A percentile compares a stretch with the other conserved stretches of the same genome.
phyloP scores from a whole-genome alignment of 2,797 vertebrate genomes.

The Sebastes minor region DNA sequence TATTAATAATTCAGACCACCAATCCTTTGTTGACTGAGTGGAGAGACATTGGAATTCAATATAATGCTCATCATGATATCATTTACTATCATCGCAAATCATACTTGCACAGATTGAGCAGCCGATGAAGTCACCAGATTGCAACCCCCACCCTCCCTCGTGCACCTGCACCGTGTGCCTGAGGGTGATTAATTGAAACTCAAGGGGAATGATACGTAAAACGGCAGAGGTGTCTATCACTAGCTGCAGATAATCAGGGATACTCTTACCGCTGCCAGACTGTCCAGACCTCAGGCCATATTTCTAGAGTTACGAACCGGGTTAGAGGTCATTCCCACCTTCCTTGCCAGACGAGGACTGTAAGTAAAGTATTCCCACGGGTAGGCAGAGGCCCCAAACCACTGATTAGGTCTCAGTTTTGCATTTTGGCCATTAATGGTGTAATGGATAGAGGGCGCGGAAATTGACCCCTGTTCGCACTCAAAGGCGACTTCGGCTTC shows the following conservation, averaged over 20 bases:
- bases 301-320: conserved; percentile 62
- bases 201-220: conserved; percentile 47
- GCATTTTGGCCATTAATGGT: conserved; percentile 48
- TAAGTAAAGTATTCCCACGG: conserved; percentile 21
- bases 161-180: background rate
- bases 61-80: background rate
- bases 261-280: conserved; percentile 64
- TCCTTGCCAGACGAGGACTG: conserved; percentile 11
- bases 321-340: conserved; percentile 61
- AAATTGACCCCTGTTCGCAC: conserved; percentile 34
- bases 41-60: background rate
- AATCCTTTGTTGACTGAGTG: background rate
- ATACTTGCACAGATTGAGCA: conserved; percentile 20
- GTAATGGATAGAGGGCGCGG: conserved; percentile 30
- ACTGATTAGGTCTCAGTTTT: conserved; percentile 50
- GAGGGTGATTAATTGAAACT: conserved; percentile 51
- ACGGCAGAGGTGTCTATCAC: conserved; percentile 44
- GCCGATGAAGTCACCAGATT: conserved; percentile 31
- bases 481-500: conserved; percentile 23
- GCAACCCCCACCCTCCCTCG: background rate
- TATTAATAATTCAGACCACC: conserved; percentile 4
- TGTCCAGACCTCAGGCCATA: conserved; percentile 8
- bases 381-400: conserved; percentile 10
- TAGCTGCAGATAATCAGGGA: conserved; percentile 31
- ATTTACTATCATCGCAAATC: conserved; percentile 23